These are phyloP conservation scores for Hemicrepidius hirtus DNA, from an alignment of 2,888 invertebrate genomes.

Conservation along the genomic window DNA sequence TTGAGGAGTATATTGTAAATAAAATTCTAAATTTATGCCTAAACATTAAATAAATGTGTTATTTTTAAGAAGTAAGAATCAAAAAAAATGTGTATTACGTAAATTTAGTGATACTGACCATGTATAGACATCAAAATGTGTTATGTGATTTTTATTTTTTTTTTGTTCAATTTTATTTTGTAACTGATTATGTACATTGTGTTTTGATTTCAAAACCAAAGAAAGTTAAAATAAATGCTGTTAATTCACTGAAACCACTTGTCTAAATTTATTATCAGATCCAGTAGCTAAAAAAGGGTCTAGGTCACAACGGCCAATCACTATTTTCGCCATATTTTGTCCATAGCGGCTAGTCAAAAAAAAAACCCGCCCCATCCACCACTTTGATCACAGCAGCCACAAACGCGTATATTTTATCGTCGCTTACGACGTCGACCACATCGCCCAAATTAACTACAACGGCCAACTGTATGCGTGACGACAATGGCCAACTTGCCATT, in stretches of 20 bases:
- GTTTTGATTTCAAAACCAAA: slow-evolving; percentile 61
- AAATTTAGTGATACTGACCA: slow-evolving; percentile 48
- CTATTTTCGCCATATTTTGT: too few species aligned
- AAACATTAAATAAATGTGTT: slow-evolving; percentile 59
- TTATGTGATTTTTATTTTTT: slow-evolving; percentile 43
- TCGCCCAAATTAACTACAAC: too few species aligned
- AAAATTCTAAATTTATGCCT: slow-evolving; percentile 70
- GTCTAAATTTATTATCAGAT: neutral
- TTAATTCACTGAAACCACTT: slow-evolving; percentile 37
- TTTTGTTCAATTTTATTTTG: slow-evolving; percentile 44
- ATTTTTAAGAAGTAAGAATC: slow-evolving; percentile 53
- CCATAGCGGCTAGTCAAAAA: too few species aligned
- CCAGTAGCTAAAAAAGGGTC: too few species aligned
- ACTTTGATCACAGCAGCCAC: too few species aligned
- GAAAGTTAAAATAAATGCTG: slow-evolving; percentile 60
- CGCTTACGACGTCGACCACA: too few species aligned
- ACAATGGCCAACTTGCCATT: too few species aligned
- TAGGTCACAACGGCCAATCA: too few species aligned
- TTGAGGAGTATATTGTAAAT: slow-evolving; percentile 51
- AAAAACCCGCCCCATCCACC: too few species aligned
- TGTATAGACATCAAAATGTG: slow-evolving; percentile 46
- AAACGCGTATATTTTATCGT: too few species aligned
- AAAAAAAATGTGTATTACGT: slow-evolving; percentile 41
- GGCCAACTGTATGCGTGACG: too few species aligned
- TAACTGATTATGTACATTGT: slow-evolving; percentile 53